These are phyloP conservation scores for Polydrusus pterygomalis DNA, from an alignment of 2,888 invertebrate species.

Conservation along the genomic window DNA sequence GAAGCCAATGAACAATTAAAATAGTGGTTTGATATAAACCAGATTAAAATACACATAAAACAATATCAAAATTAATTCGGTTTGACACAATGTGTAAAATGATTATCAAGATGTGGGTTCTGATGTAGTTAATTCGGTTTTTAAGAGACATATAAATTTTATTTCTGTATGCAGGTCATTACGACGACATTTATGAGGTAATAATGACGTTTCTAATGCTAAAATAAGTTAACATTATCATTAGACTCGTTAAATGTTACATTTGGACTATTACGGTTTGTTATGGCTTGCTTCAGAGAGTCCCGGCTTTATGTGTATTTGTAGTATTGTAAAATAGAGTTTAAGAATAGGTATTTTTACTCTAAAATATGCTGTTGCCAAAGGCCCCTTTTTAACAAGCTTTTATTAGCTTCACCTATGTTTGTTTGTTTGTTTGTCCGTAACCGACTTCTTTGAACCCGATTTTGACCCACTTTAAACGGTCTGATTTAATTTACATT, in stretches of 20 bases:
- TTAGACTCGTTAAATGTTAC: conserved; percentile 7
- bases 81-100: conserved; percentile 29
- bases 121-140: conserved; percentile 35
- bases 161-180: conserved; percentile 48
- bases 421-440: no score
- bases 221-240: conserved; percentile 26
- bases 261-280: background rate
- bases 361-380: no score
- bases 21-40: conserved; percentile 1
- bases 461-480: no score
- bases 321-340: no score
- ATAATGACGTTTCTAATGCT: conserved; percentile 41
- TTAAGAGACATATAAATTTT: conserved; percentile 45
- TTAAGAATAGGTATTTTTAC: no score
- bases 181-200: conserved; percentile 41
- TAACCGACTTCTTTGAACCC: no score
- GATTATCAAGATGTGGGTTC: conserved; percentile 35
- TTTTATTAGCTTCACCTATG: no score
- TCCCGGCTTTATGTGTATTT: no score
- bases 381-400: no score
- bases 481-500: no score
- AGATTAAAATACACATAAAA: conserved; percentile 36
- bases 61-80: conserved; percentile 32
- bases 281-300: background rate
- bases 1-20: no score